phyloP scores from a whole-genome alignment of 2,113 vertebrate species.

The Vulpes lagopus region DNA sequence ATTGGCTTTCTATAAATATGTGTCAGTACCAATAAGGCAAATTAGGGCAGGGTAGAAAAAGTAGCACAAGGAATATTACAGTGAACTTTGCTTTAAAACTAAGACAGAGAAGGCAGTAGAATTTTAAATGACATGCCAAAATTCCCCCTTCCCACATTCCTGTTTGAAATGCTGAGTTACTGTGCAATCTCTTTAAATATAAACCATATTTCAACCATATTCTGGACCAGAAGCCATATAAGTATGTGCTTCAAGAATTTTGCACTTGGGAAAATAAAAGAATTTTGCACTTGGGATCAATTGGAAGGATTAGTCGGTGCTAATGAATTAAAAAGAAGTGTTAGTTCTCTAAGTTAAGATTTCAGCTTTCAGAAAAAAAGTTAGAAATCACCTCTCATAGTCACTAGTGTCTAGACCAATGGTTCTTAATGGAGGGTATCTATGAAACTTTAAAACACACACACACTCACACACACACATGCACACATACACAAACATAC shows the following conservation, averaged over 20 bases:
- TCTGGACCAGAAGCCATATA: neutral
- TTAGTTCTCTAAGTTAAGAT: neutral
- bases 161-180: constrained; percentile 10
- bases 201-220: neutral
- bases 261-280: neutral
- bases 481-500: neutral
- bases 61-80: neutral
- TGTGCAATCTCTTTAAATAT: constrained; percentile 13
- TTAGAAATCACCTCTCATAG: neutral
- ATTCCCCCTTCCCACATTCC: neutral
- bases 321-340: neutral
- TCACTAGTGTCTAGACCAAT: neutral
- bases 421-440: neutral
- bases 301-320: neutral
- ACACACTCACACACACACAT: neutral
- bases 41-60: neutral
- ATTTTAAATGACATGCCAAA: constrained; percentile 24
- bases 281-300: constrained; percentile 1
- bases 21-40: constrained; percentile 3
- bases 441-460: neutral
- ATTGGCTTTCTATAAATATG: neutral
- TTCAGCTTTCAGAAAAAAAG: constrained; percentile 43
- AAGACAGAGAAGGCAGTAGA: neutral
- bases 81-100: constrained; percentile 9
- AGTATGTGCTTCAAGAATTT: neutral